Base-by-base conservation (phyloP, 2,797 vertebrate genomes). In the Gadopsis marmoratus region DNA sequence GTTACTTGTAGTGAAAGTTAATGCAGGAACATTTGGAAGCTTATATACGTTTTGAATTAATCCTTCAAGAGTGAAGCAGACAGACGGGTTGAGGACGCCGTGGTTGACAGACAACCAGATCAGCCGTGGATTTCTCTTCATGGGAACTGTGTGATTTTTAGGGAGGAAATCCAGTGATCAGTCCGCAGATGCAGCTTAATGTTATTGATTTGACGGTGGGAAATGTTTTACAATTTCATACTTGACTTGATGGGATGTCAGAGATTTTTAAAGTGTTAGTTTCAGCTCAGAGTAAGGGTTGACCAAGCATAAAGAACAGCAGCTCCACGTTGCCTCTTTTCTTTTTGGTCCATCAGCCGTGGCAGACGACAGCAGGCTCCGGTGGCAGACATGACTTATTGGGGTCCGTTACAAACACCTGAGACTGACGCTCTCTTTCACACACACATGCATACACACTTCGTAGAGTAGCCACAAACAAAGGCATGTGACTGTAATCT, bases 331-430 rank as follows among this genome's bases (percentile, higher is more conserved):
- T 19, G 50, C 51, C 47, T 31, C 80, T 86, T 88, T 91, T 84
- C 72, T 77, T 74, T 87, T 73, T 26, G 72, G 10, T 63, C 39
- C 3, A 3, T 85, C 65, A 33, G 54, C 74, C 23, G 3, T 74
- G 85, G 62, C 69, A 78, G 83, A 85, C 78, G 50, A 66, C 75
- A 48, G 48, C 75, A 75, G 81, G 73, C 83, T 93, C 90, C 21
- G 79, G 79, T 92, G 64, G 76, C 92, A 87, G 86, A 86, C 90
- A 86, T 79, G 76, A 85, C 87, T 89, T 88, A 89, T 84, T 84
- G 74, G 86, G 70, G 70, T 89, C 85, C 86, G 87, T 93, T 92
- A 94, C 87, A 71, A 91, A 79, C 82, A 83, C 76, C 82, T 90
- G 90, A 90, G 83, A 89, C 86, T 79, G 73, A 88, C 81, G 54